A percentile compares a stretch with the other conserved stretches of the same genome.
Evolutionary conservation across 2,888 invertebrate species (phyloP).

Genomic region (Elysia crispata): DNA sequence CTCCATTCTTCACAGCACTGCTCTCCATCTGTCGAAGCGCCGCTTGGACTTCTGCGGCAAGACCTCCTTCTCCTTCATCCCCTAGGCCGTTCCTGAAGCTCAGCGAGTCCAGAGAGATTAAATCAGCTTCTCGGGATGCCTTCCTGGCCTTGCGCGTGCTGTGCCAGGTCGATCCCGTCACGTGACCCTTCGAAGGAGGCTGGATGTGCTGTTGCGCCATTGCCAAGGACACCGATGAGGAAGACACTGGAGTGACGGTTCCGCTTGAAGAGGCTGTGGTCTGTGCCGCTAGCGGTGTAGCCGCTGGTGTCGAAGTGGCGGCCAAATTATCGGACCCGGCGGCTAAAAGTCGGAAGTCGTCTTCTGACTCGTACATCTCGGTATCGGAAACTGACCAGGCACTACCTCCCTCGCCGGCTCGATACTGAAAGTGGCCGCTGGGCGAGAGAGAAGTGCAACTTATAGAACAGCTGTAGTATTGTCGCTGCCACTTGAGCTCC

Average conservation of each 20-base stretch:
- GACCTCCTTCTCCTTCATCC: neutral
- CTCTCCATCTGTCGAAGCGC: neutral
- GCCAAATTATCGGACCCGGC: conserved; percentile 42
- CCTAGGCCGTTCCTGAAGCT: neutral
- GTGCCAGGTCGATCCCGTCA: conserved; percentile 13
- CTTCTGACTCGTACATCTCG: conserved; percentile 63
- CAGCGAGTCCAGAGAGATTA: neutral
- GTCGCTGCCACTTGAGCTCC: conserved; percentile 72
- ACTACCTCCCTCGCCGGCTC: conserved; percentile 46
- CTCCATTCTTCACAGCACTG: no score
- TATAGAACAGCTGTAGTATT: conserved; percentile 59
- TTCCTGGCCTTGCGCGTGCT: neutral
- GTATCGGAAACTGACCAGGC: conserved; percentile 68
- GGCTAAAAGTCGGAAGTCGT: conserved; percentile 44
- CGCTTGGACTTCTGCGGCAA: neutral
- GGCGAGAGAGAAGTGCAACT: conserved; percentile 62
- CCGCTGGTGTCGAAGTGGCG: conserved; percentile 39
- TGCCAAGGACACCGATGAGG: no score
- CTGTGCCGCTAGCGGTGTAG: no score
- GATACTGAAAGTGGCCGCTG: conserved; percentile 53
- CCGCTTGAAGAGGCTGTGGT: no score
- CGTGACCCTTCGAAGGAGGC: conserved; percentile 12
- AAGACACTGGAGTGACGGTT: no score
- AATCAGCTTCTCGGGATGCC: neutral
- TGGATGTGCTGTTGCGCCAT: neutral